Conservation (phyloP, 2,797 vertebrate species). For the Tenualosa thibaudeaui region DNA sequence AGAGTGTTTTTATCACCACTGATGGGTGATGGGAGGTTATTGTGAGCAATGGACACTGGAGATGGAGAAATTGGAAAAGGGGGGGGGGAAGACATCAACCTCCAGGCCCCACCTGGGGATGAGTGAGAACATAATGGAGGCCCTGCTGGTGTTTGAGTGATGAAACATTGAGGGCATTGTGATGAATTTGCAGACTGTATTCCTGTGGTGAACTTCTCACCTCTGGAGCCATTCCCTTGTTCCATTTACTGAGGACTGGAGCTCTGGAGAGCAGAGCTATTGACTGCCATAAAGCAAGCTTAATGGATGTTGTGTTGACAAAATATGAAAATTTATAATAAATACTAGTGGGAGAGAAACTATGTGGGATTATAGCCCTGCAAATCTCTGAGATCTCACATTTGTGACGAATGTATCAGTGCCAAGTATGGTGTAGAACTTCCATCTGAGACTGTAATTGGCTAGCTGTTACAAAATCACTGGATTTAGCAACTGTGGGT, state of each 20-base stretch:
- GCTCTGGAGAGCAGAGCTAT: background rate
- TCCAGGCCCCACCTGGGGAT: background rate
- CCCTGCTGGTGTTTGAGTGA: background rate
- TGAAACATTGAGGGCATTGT: background rate
- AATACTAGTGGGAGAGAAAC: background rate
- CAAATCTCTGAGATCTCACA: background rate
- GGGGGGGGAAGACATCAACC: slow-evolving; percentile 8
- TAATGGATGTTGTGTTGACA: background rate
- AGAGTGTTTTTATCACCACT: background rate
- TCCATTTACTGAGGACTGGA: background rate
- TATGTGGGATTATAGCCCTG: background rate
- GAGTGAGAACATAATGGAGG: background rate
- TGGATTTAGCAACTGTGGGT: background rate
- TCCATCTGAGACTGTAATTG: background rate
- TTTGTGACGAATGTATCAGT: background rate
- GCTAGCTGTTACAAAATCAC: background rate
- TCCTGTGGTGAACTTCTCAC: background rate
- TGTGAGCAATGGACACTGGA: background rate
- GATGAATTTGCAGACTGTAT: background rate
- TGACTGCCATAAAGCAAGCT: background rate
- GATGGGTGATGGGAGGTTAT: background rate
- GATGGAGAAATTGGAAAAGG: slow-evolving; percentile 38
- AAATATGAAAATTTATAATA: background rate
- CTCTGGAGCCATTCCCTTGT: background rate
- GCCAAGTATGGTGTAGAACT: background rate